Evolutionary conservation across 2,888 invertebrate species (phyloP).

Genomic region (Exephanes ischioxanthus): DNA sequence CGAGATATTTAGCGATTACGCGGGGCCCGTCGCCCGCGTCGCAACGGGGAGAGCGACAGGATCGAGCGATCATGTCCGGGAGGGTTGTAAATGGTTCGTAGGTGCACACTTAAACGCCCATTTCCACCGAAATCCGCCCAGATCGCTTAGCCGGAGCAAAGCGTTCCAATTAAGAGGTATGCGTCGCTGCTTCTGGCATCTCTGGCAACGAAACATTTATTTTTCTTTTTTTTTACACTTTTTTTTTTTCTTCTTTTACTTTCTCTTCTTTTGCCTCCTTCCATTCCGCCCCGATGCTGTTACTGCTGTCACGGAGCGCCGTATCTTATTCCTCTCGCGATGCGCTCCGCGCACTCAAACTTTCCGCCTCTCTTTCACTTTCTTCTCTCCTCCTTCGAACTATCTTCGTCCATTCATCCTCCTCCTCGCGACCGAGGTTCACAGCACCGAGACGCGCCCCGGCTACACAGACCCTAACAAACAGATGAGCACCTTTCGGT

Average conservation of each 20-base stretch:
- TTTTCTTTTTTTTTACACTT: slow-evolving; percentile 66
- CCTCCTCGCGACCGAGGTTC: slow-evolving; percentile 44
- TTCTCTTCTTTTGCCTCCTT: slow-evolving; percentile 48
- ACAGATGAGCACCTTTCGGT: slow-evolving; percentile 81
- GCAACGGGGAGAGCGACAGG: slow-evolving; percentile 66
- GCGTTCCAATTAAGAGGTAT: slow-evolving; percentile 85
- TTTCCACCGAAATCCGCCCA: slow-evolving; percentile 84
- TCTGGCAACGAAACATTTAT: slow-evolving; percentile 74
- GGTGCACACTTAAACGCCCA: slow-evolving; percentile 82
- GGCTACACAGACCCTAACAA: slow-evolving; percentile 70
- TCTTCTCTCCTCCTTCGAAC: slow-evolving; percentile 51
- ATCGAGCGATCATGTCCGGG: slow-evolving; percentile 75
- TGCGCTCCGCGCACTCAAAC: slow-evolving; percentile 26
- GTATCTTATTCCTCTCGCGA: slow-evolving; percentile 62
- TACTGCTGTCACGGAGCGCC: slow-evolving; percentile 59
- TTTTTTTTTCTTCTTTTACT: slow-evolving; percentile 34
- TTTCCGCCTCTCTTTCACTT: slow-evolving; percentile 40
- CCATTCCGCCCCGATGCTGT: slow-evolving; percentile 37
- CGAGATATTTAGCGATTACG: slow-evolving; percentile 68
- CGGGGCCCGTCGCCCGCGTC: slow-evolving; percentile 42
- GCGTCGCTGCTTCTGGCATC: slow-evolving; percentile 81
- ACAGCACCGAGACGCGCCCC: slow-evolving; percentile 25
- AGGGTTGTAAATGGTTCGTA: slow-evolving; percentile 78
- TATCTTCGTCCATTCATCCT: slow-evolving; percentile 55
- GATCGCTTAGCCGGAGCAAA: slow-evolving; percentile 82